Conservation (phyloP, 2,888 invertebrate genomes). For the Chrysolina americana region DNA sequence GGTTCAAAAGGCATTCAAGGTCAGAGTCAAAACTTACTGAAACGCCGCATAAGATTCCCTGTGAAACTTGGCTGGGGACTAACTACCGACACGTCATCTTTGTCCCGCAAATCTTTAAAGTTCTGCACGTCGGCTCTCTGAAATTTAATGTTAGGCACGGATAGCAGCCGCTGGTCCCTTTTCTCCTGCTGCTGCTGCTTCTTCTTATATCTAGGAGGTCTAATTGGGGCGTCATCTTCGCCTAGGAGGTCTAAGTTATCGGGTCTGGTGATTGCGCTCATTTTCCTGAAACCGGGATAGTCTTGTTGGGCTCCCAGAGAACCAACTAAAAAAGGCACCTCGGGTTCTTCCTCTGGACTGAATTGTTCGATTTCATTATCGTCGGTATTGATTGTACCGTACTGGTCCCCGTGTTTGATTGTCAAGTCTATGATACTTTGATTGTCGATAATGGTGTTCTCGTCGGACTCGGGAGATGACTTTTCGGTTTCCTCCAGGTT, state of each 20-base stretch:
- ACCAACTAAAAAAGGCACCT: constrained; percentile 59
- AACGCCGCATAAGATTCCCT: constrained; percentile 85
- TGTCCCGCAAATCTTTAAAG: constrained; percentile 73
- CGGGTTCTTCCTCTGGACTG: constrained; percentile 57
- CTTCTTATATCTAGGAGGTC: constrained; percentile 72
- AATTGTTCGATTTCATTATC: constrained; percentile 66
- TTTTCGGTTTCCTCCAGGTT: constrained; percentile 62
- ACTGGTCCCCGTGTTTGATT: constrained; percentile 51
- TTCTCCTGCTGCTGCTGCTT: constrained; percentile 65
- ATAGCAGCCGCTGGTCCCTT: constrained; percentile 80
- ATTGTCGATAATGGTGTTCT: constrained; percentile 64
- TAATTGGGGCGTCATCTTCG: constrained; percentile 71
- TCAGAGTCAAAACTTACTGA: constrained; percentile 82
- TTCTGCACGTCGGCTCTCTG: constrained; percentile 71
- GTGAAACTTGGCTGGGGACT: constrained; percentile 73
- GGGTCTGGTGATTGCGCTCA: constrained; percentile 71
- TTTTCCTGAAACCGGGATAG: constrained; percentile 50
- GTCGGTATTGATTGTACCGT: constrained; percentile 62
- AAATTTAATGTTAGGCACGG: constrained; percentile 84
- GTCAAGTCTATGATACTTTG: constrained; percentile 49
- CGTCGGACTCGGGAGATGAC: constrained; percentile 65
- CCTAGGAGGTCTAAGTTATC: constrained; percentile 77
- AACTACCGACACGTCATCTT: constrained; percentile 65
- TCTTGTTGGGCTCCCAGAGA: constrained; percentile 61
- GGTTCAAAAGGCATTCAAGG: constrained; percentile 30